Evolutionary conservation across 2,113 vertebrate genomes (phyloP), one percentile per base, ranked within the genome.

Genomic region (Lutjanus erythropterus): DNA sequence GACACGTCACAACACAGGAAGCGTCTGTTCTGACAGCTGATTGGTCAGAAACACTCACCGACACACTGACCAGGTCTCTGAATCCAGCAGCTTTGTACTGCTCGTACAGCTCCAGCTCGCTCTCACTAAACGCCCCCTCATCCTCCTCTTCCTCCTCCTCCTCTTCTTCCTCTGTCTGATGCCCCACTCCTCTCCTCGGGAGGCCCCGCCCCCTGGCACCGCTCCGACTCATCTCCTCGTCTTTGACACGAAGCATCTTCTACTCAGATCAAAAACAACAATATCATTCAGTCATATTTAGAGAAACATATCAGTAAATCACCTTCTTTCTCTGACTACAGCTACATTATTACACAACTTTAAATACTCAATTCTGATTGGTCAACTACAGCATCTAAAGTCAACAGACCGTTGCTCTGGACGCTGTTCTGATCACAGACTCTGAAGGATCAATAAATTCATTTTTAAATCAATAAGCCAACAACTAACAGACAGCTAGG

Each of bases 201-300:
- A 80, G 52, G 53, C 67, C 27, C 80, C 80, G 93, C 93, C 88
- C 96, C 95, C 90, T 96, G 90, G 80, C 77, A 83, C 86, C 80
- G 33, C 81, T 69, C 1, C 37, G 79, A 33, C 74, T 86, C 76
- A 92, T 90, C 78, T 94, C 95, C 85, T 97, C 97, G 7, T 97
- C 97, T 27, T 94, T 94, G 56, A 96, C 95, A 3, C 97, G 96
- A 56, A 97, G 95, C 95, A 97, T 96, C 94, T 97, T 97, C 96
- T 96, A 71, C 82, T 89, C 87, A 25, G 2, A 67, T 41, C 52
- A 31, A 33, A n/a, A 2, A 64, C 1, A 31, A 18, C 53, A 55
- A 39, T 9, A 9, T 41, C 8, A 39, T 39, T 39, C 6, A 5
- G 9, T 39, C 37, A 9, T 5, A 39, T 39, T 39, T 9, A 39